phyloP scores from a whole-genome alignment of 2,888 invertebrate genomes.

The Salticus scenicus region DNA sequence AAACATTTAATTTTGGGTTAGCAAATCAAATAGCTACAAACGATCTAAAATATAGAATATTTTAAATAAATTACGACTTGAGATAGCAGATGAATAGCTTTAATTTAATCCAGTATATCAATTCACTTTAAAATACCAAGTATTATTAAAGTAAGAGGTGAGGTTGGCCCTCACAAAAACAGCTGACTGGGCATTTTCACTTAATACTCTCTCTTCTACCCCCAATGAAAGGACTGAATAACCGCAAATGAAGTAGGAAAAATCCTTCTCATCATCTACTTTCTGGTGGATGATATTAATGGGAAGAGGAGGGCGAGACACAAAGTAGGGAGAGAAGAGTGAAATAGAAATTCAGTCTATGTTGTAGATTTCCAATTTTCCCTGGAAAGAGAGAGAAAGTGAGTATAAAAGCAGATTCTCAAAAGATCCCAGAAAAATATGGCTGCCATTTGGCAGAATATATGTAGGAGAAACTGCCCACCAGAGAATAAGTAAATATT shows the following conservation, averaged over 20 bases:
- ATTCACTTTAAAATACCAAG: no score
- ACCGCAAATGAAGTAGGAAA: slow-evolving; percentile 66
- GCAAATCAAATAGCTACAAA: no score
- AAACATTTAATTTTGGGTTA: no score
- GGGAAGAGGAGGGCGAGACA: not conserved
- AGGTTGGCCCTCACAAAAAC: no score
- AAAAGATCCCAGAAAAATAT: not conserved
- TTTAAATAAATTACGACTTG: no score
- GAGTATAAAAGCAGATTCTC: not conserved
- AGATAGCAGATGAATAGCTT: no score
- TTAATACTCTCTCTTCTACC: not conserved
- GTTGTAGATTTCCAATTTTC: slow-evolving; percentile 4
- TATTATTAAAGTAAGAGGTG: no score
- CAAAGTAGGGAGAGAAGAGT: not conserved
- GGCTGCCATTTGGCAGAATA: not conserved
- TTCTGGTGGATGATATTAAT: not conserved
- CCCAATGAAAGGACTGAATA: slow-evolving; percentile 8
- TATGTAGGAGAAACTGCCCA: not conserved
- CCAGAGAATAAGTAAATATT: not conserved
- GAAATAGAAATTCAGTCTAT: not conserved
- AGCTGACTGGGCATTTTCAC: not conserved
- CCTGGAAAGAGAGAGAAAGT: not conserved
- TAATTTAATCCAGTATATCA: no score
- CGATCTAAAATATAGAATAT: no score
- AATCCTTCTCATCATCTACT: slow-evolving; percentile 37